Base-by-base conservation (phyloP, 2,113 vertebrate genomes). In the Salvelinus sp. region DNA sequence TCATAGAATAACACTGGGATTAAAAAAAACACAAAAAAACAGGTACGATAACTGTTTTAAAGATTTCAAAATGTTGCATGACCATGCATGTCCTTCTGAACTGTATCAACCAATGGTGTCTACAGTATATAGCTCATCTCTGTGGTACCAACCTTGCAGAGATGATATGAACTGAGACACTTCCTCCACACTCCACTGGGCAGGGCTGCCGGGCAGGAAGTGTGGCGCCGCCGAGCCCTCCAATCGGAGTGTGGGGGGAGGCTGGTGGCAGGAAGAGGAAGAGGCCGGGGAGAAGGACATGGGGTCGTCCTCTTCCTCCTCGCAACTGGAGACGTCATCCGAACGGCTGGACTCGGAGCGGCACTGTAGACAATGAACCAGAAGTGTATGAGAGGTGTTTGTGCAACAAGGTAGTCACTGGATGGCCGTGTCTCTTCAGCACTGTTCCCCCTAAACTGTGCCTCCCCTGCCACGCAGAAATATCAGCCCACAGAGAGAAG, bases 111-210 rank as follows among this genome's bases (percentile, higher is more conserved):
- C 38, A 44, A 44, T 44, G 7, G 2, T 2, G 38, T 44, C 38
- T 44, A 44, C 38, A 12, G 38, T 44, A 44, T 44, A 10, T 2
- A 44, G 38, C 38, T 44, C 38, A 44, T 9, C 33, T 6, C 38
- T 44, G 2, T 44, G 38, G 38, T 44, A 44, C 87, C 84, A 16
- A 97, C 97, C 98, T 95, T 98, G 97, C 71, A 99, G 88, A 0
- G 97, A 97, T 13, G 95, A 96, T 47, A 99, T 98, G 63, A 98
- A 99, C 79, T 96, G 96, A 0, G 96, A 97, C 76, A 99, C 97
- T 81, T 99, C 96, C 82, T 98, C 95, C 74, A 98, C 96, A 1
- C 94, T 97, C 98, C 98, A 99, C 3, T 94, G 95, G 86, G 94
- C 94, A 1, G 97, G 95, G 80, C 92, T 96, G 9, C 92, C 87